phyloP scores from a whole-genome alignment of 2,797 vertebrate genomes.

The Lagocephalus sceleratus region DNA sequence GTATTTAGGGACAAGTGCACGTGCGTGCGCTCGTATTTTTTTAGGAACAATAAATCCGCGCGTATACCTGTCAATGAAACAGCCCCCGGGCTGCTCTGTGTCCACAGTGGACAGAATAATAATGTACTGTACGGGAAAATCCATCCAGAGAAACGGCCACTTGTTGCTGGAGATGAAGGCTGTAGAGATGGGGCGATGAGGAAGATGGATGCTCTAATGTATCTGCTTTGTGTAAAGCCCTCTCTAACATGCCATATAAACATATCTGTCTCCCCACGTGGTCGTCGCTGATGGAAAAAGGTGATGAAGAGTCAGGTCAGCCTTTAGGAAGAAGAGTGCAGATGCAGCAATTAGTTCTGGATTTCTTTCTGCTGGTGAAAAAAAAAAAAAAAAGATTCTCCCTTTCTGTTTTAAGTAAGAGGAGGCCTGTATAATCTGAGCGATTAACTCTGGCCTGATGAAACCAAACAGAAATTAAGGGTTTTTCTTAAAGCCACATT shows the following conservation, averaged over 20 bases:
- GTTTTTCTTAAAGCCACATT: conserved; percentile 14
- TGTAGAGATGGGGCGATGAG: conserved; percentile 36
- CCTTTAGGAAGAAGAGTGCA: neutral
- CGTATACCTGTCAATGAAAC: conserved; percentile 51
- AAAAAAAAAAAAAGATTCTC: neutral
- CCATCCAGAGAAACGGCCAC: conserved; percentile 73
- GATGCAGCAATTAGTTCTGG: neutral
- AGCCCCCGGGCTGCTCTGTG: conserved; percentile 49
- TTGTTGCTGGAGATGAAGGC: conserved; percentile 64
- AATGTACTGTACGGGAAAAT: conserved; percentile 61
- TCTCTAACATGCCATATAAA: conserved; percentile 60
- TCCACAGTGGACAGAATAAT: conserved; percentile 52
- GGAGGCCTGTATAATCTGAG: neutral
- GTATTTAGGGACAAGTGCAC: conserved; percentile 23
- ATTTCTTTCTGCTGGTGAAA: neutral
- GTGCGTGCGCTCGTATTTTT: conserved; percentile 39
- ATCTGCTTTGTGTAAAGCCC: conserved; percentile 41
- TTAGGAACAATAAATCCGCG: conserved; percentile 38
- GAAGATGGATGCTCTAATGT: conserved; percentile 54
- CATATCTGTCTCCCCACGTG: conserved; percentile 26
- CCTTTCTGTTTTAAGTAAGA: neutral
- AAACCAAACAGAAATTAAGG: conserved; percentile 20
- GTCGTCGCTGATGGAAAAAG: conserved; percentile 14
- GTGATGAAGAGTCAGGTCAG: neutral
- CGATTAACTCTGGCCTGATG: conserved; percentile 4